Conservation (phyloP, 2,888 invertebrate genomes). For the Petrolisthes cinctipes region DNA sequence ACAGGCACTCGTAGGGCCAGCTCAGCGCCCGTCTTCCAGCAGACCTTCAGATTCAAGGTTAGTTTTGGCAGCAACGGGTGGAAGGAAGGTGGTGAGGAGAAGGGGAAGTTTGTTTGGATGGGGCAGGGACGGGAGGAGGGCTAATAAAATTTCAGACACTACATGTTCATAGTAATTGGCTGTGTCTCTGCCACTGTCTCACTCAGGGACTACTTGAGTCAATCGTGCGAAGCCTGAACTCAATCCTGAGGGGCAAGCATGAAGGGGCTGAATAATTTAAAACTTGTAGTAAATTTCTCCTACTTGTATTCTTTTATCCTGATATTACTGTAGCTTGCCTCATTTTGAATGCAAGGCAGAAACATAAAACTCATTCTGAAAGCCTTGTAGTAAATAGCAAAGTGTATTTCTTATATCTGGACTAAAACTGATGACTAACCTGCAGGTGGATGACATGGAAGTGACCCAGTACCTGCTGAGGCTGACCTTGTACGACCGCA, state of each 20-base stretch:
- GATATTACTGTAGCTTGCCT: not conserved
- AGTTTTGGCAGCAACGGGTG: not conserved
- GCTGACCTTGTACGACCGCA: slow-evolving; percentile 52
- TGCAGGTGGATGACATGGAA: slow-evolving; percentile 54
- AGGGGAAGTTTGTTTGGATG: not conserved
- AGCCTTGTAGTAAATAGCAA: not conserved
- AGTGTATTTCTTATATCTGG: not conserved
- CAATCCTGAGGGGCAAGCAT: too few relatives aligned
- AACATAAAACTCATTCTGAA: not conserved
- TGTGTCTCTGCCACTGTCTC: too few relatives aligned
- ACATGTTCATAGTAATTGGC: too few relatives aligned
- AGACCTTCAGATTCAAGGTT: slow-evolving; percentile 54
- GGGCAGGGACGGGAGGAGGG: too few relatives aligned
- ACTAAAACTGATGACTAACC: not conserved
- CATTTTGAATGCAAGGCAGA: not conserved
- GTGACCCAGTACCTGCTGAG: slow-evolving; percentile 54
- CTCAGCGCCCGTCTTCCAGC: slow-evolving; percentile 58
- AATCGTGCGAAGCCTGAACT: too few relatives aligned
- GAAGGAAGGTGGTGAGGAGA: not conserved
- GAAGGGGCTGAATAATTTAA: too few relatives aligned
- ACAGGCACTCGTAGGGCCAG: slow-evolving; percentile 49
- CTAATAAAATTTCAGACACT: too few relatives aligned
- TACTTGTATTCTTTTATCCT: not conserved
- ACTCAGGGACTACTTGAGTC: too few relatives aligned
- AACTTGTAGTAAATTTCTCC: too few relatives aligned